Evolutionary conservation across 1,140 invertebrate species (phyloP), one percentile per base, ranked within the genome.

Genomic region (Philaenus spumarius): DNA sequence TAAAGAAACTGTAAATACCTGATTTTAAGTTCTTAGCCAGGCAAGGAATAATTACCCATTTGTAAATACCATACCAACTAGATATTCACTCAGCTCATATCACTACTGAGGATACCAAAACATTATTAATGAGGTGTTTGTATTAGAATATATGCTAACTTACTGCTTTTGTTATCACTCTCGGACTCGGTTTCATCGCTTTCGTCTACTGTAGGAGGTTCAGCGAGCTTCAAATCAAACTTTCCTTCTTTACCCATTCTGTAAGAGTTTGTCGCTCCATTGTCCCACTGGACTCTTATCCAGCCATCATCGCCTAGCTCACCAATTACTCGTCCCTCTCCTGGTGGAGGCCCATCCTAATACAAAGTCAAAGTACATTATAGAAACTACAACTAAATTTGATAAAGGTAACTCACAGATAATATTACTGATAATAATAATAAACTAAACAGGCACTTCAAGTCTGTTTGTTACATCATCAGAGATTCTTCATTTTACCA

Each of bases 251-350:
- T 97, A 26, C 95, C 95, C 94, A 97, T 98, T 19, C 95, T 79
- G 71, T 98, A 98, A 0, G 93, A 95, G 73, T 98, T 98, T 0
- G 91, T 95, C 9, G 88, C 85, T 0, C 94, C 93, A 47, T 92
- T 94, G 59, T 96, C 92, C 95, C 95, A 98, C 63, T 95, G 90
- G 0, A 98, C 93, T n/a, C 95, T 80, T 39, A 98, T 90, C 95
- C 95, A 98, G 0, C 95, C 94, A 71, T 97, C 94, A 58, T 95
- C 93, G 1, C 93, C 94, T 5, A 97, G 75, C 69, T 95, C 93
- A 2, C 90, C 91, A 48, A 96, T 90, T 7, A 98, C 93, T 24
- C 88, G 82, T 19, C 95, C 95, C 73, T 95, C 89, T 9, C 91
- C 89, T 0, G 93, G 91, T 0, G 90, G 84, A 45, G 84, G 86